Evolutionary conservation across 2,888 invertebrate species (phyloP), one percentile per base, ranked within the genome.

Genomic region (Phania funesta): DNA sequence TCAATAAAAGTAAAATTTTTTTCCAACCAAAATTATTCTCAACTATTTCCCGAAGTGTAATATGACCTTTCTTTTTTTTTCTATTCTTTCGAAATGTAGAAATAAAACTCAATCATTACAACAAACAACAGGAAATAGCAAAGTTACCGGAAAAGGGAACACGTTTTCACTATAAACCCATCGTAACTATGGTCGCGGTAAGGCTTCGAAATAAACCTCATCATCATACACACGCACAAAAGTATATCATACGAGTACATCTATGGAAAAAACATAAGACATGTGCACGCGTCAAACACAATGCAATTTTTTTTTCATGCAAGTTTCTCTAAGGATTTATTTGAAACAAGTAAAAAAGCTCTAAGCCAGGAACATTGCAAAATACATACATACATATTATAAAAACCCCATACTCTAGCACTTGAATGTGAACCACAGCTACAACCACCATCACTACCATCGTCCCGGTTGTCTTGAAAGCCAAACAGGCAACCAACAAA

Each of bases 201-300:
- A 71, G 58, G 65, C 71, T 65, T 48, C 18, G 35, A 29, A 54
- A 26, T 6, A 60, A 50, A 20, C 8, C 13, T 9, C 29, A 50
- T 7, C 26, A 22, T 48, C n/a, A 48, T 13, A 18, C 6, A 58
- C 38, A 67, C 8, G 18, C 8, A 54, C 46, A 46, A 52, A 68
- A 60, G 52, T 16, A 67, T 56, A 73, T 71, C 71, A 65, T 20
- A 74, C n/a, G n/a, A n/a, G n/a, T n/a, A n/a, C 44, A 38, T 48
- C 41, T 46, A 50, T 48, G 13, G 56, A 26, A 48, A n/a, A 52
- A 35, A 74, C 73, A 64, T 70, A 65, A 58, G 65, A 46, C 52
- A 70, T 78, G 68, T 78, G 74, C 82, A 82, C 82, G 82, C 82
- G 82, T 82, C 78, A 74, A 74, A 82, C 78, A 71, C 70, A 75